A percentile compares a stretch with the other conserved stretches of the same genome.
These are phyloP conservation scores for Tiaroga cobitis DNA, from an alignment of 2,797 vertebrate species.

Conservation along the genomic window DNA sequence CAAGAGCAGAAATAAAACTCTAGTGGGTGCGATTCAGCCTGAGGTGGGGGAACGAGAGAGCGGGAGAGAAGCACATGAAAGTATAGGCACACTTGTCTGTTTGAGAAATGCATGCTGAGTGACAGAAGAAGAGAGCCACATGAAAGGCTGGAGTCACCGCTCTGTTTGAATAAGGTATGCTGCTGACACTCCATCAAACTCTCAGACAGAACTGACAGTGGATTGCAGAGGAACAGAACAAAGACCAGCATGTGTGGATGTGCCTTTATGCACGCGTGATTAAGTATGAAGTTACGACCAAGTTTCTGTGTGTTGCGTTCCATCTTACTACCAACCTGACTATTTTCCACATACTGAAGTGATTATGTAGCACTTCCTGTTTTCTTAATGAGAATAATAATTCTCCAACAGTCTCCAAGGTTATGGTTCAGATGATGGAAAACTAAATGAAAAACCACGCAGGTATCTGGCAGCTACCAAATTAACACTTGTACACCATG, in stretches of 20 bases:
- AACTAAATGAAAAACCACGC: neutral
- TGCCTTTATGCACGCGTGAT: neutral
- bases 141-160: conserved; percentile 45
- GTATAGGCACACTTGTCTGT: conserved; percentile 50
- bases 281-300: conserved; percentile 18
- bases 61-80: conserved; percentile 27
- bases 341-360: neutral
- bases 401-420: neutral
- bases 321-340: neutral
- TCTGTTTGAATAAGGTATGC: conserved; percentile 67
- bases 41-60: conserved; percentile 40
- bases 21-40: conserved; percentile 33
- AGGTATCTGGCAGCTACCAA: conserved; percentile 28
- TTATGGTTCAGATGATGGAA: neutral
- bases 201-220: conserved; percentile 46
- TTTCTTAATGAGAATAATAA: conserved; percentile 17
- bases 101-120: conserved; percentile 68
- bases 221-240: conserved; percentile 36
- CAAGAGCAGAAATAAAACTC: conserved; percentile 52
- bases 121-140: conserved; percentile 56
- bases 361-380: neutral
- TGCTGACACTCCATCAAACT: conserved; percentile 67
- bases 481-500: conserved; percentile 13
- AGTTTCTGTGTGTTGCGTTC: conserved; percentile 1
- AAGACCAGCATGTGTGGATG: conserved; percentile 20